A percentile compares a stretch with the other conserved stretches of the same genome.
These are phyloP conservation scores for Polietes domitor DNA, from an alignment of 2,888 invertebrate genomes.

Conservation along the genomic window DNA sequence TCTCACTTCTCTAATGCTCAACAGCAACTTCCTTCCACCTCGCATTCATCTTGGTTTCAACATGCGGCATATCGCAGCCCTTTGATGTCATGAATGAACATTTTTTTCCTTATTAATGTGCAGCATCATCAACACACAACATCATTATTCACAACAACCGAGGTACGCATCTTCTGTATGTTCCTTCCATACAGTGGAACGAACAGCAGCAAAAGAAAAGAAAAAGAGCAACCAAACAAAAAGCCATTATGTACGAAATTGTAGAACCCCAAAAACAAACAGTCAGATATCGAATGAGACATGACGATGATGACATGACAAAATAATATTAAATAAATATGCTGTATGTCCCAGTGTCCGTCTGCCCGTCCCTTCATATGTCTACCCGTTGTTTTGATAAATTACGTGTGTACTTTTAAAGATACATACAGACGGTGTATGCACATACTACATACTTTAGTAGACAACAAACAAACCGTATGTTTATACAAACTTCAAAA, in stretches of 20 bases:
- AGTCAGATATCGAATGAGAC: slow-evolving; percentile 13
- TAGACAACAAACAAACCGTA: slow-evolving; percentile 30
- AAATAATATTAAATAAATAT: slow-evolving; percentile 32
- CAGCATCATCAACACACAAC: slow-evolving; percentile 50
- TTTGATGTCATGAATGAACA: slow-evolving; percentile 17
- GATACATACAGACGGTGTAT: not conserved
- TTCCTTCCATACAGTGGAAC: not conserved
- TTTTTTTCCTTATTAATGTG: slow-evolving; percentile 36
- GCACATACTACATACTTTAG: slow-evolving; percentile 22
- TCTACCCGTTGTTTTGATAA: not conserved
- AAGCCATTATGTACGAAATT: slow-evolving; percentile 2
- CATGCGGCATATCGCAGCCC: slow-evolving; percentile 42
- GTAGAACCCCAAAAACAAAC: not conserved
- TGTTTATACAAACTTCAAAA: slow-evolving; percentile 41
- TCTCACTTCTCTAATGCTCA: not conserved
- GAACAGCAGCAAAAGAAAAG: too few species aligned
- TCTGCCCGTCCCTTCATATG: not conserved
- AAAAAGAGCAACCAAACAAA: too few species aligned
- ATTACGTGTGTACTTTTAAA: slow-evolving; percentile 15
- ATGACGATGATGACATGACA: slow-evolving; percentile 50
- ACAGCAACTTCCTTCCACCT: not conserved
- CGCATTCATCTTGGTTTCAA: not conserved
- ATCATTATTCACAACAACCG: slow-evolving; percentile 36
- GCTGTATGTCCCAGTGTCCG: not conserved
- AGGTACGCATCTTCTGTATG: not conserved